Base-by-base conservation (phyloP, 2,113 vertebrate genomes). In the Himantopus leucocephalus region DNA sequence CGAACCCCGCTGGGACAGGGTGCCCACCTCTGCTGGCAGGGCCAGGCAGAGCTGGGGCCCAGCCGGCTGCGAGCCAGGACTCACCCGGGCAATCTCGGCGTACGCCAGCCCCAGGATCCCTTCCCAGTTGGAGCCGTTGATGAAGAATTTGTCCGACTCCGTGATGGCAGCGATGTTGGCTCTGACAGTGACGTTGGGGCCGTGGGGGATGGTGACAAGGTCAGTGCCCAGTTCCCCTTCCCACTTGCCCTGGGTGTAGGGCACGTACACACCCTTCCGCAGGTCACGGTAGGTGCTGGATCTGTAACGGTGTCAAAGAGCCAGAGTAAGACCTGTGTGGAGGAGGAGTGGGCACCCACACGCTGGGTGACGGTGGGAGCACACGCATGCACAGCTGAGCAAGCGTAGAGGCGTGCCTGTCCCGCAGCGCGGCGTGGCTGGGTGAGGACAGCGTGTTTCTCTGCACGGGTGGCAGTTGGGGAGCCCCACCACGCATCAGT, bases 81-180 rank as follows among this genome's bases (percentile, higher is more conserved):
- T 98, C 94, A 99, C 99, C 97, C 99, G 98, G 37, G 99, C 99
- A 10, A 99, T 99, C 90, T 99, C 99, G 0, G 99, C 99, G 1
- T 99, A 99, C 3, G 99, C 99, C 95, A 99, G 98, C 8, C 99
- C 99, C 88, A 99, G 98, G 96, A 99, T 99, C 90, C 99, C 99
- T 84, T 99, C 99, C 99, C 99, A 99, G 98, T 99, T 99, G 94
- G 99, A 99, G 68, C 99, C 99, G 1, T 99, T 99, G 98, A 99
- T 99, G 98, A 99, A 99, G 97, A 99, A 99, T 85, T 99, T 99
- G 97, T 99, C 99, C 0, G 99, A 99, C 96, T 99, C 99, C 0
- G 99, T 99, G 98, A 99, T 99, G 66, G 99, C 99, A 4, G 99
- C 99, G 2, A 99, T 99, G 98, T 99, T 99, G 96, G 99, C 99